phyloP scores from a whole-genome alignment of 1,140 invertebrate genomes.

The Drosophila tristis region DNA sequence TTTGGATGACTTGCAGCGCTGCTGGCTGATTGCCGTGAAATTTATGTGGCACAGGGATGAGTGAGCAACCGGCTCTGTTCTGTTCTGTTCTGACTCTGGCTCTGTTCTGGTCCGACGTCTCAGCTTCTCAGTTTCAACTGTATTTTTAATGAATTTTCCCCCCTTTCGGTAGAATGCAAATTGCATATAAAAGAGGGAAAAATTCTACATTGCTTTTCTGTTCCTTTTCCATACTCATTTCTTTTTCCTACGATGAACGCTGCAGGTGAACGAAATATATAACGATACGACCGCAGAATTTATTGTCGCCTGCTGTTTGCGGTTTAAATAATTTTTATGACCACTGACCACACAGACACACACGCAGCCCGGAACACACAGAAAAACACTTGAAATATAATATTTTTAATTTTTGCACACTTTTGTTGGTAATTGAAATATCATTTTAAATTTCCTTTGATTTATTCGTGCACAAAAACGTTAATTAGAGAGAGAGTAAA shows the following conservation, averaged over 20 bases:
- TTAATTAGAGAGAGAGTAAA: background rate
- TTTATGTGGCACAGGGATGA: conserved; percentile 64
- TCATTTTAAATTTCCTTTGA: conserved; percentile 30
- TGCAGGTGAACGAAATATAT: conserved; percentile 49
- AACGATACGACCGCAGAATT: conserved; percentile 47
- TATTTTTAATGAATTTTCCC: conserved; percentile 68
- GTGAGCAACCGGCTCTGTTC: conserved; percentile 26
- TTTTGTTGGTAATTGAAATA: conserved; percentile 26
- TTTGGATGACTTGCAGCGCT: conserved; percentile 76
- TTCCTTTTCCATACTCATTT: conserved; percentile 17
- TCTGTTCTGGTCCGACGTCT: too few relatives aligned
- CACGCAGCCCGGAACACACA: conserved; percentile 13
- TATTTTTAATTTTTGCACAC: conserved; percentile 37
- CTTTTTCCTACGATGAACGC: conserved; percentile 1
- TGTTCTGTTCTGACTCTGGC: too few relatives aligned
- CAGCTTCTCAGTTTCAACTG: conserved; percentile 34
- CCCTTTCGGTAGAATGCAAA: conserved; percentile 50
- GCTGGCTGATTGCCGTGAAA: conserved; percentile 77
- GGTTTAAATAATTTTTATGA: conserved; percentile 33
- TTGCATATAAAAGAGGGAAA: conserved; percentile 19
- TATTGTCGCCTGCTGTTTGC: conserved; percentile 45
- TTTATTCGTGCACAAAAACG: background rate
- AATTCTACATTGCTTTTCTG: background rate
- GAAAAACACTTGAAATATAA: too few relatives aligned
- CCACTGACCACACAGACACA: conserved; percentile 19